Conservation (phyloP, 2,888 invertebrate species). For the Tupiocoris notatus region DNA sequence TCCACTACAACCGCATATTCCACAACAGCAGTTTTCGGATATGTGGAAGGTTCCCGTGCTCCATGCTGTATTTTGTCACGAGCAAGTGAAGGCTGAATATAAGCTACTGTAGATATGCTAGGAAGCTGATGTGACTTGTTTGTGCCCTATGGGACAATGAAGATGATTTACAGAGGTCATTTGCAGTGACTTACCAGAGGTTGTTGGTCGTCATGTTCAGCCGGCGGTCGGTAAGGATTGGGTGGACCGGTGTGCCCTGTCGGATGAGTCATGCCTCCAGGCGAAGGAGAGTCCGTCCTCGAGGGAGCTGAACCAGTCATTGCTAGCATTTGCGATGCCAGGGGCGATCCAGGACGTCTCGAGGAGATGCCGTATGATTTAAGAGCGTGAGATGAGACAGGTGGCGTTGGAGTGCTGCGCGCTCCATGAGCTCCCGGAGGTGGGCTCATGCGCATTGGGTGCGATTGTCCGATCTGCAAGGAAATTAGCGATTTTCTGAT, state of each 20-base stretch:
- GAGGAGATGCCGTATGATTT: slow-evolving; percentile 6
- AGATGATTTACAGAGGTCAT: neutral
- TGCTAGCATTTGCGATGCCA: neutral
- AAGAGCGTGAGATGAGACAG: slow-evolving; percentile 10
- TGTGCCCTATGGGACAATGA: too few relatives aligned
- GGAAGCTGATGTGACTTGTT: too few relatives aligned
- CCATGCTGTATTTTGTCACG: too few relatives aligned
- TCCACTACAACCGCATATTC: too few relatives aligned
- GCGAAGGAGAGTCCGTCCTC: slow-evolving; percentile 18
- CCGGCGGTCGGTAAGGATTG: slow-evolving; percentile 5
- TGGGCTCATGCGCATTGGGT: slow-evolving; percentile 2
- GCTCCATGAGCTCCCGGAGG: slow-evolving; percentile 8
- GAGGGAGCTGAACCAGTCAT: neutral
- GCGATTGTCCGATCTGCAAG: neutral
- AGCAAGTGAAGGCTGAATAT: too few relatives aligned
- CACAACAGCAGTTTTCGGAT: too few relatives aligned
- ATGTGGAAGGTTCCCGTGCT: too few relatives aligned
- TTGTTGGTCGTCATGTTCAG: slow-evolving; percentile 26
- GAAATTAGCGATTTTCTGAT: too few relatives aligned
- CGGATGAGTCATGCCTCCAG: neutral
- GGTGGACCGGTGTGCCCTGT: slow-evolving; percentile 14
- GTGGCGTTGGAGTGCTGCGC: slow-evolving; percentile 20
- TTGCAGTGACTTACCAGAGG: slow-evolving; percentile 24
- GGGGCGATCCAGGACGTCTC: slow-evolving; percentile 7
- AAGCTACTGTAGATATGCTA: too few relatives aligned